Evolutionary conservation across 2,797 vertebrate species (phyloP), one percentile per base, ranked within the genome.

Genomic region (Schizopygopsis pylzovi): DNA sequence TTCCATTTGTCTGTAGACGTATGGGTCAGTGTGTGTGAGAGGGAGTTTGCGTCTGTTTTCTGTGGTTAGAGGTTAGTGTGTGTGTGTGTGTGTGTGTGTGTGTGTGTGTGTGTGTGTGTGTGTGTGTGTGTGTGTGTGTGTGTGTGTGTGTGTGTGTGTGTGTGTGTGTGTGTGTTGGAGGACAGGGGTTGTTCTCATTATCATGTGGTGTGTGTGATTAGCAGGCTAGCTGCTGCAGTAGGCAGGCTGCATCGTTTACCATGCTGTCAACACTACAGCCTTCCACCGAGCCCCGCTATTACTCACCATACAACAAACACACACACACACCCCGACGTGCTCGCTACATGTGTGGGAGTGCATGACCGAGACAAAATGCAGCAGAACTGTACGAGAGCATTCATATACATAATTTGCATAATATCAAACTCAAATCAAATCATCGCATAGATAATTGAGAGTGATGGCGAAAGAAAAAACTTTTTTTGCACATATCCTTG

Each of bases 201-300:
- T 87, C 72, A 81, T 87, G 73, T 88, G 63, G 75, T 82, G 67
- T 77, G 87, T 90, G 78, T 86, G 77, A 59, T 84, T 83, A 90
- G 84, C 13, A 85, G 85, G 83, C 77, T 13, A 70, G 84, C 39
- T 90, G 83, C 79, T 79, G 84, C 65, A 88, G 76, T 83, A 88
- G 83, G 80, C 79, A 72, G 71, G 39, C 37, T 85, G 86, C 90
- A 89, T 93, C 90, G 90, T 93, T 93, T 92, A 92, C 92, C 87
- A 92, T 87, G 88, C 88, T 91, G 91, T 90, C 91, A 92, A 90
- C 89, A 91, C 88, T 90, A 84, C 83, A 89, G 82, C 75, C 86
- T 82, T 90, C 90, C 87, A 88, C 88, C 45, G 85, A 86, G 61
- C 87, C 79, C 88, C 89, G 88, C 90, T 91, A 93, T 92, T 90